Base-by-base conservation (phyloP, 2,797 vertebrate genomes). In the Intellagama lesueurii region DNA sequence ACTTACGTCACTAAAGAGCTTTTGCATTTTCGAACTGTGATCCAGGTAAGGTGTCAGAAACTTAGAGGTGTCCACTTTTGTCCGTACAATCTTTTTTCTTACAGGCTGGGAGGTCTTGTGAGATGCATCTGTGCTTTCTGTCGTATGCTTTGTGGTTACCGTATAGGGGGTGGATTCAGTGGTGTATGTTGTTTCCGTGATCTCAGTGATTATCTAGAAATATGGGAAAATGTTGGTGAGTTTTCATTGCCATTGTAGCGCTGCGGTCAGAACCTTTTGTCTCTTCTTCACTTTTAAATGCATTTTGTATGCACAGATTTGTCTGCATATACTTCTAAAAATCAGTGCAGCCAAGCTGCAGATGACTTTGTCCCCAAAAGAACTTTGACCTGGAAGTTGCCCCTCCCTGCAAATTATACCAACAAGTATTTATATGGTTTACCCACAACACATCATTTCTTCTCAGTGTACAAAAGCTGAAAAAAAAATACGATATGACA, bases 21-120 rank as follows among this genome's bases (percentile, higher is more conserved):
- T 97, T 97, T 99, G 96, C 99, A 99, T 99, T 97, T 99, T 99
- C 93, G 98, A 98, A 95, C 98, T 99, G 95, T 99, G 99, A 82
- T 98, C 97, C 96, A 99, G 96, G 92, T 99, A 99, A 9, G 99
- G 99, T 14, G 99, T 99, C 98, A 99, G 97, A 95, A 99, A 99
- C 96, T 99, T 99, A 72, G 99, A 98, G 3, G 98, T 95, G 90
- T 99, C 99, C 95, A 99, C 98, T 96, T 99, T 99, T 56, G 93
- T 97, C 94, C 96, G 98, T 94, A 97, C 97, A 66, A 88, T 98
- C 88, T 95, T 98, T 93, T 96, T 98, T 92, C 98, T 98, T 91
- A 93, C 92, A 28, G 96, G 96, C 81, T 98, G 93, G 24, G 97
- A 95, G 82, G 98, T 94, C 78, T 75, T 87, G 8, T 94, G 89